Percentiles rank a stretch among this genome's conserved stretches.
Conservation (phyloP, 2,113 vertebrate genomes). For the Delphinus delphis region DNA sequence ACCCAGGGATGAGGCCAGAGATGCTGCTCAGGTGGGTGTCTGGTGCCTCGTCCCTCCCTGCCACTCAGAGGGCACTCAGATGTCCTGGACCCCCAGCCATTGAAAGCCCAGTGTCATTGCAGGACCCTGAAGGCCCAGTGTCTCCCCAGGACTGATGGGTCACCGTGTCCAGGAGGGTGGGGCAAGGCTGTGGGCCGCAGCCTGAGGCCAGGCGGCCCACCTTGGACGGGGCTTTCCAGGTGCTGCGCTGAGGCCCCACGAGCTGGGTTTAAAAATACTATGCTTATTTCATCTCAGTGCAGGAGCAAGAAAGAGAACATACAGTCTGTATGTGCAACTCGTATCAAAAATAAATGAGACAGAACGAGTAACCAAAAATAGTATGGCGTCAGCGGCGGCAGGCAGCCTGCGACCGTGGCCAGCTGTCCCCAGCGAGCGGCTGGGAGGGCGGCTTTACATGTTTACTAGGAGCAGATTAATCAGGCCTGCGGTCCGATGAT, state of each 20-base stretch:
- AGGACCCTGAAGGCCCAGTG: neutral
- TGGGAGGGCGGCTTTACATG: neutral
- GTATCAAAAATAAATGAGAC: constrained; percentile 71
- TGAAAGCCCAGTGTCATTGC: neutral
- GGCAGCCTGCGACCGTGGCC: neutral
- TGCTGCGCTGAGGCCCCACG: neutral
- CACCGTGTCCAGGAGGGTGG: rapidly evolving
- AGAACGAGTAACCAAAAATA: constrained; percentile 65
- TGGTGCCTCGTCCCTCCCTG: neutral
- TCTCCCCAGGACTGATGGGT: neutral
- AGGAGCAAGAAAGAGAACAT: neutral
- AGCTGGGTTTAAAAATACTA: constrained; percentile 1
- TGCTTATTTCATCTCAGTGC: neutral
- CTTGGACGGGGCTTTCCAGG: rapidly evolving
- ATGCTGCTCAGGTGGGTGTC: rapidly evolving
- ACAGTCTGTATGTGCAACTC: constrained; percentile 46
- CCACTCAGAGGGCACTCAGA: rapidly evolving
- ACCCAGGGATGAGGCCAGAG: rapidly evolving
- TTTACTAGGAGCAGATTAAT: neutral
- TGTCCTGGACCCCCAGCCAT: neutral
- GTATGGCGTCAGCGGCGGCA: neutral
- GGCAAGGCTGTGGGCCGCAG: rapidly evolving
- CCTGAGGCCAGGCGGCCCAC: rapidly evolving
- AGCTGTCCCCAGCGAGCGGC: constrained; percentile 17
- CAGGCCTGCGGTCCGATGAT: neutral